Conservation (phyloP, 2,888 invertebrate genomes). For the Sinotaia quadrata region DNA sequence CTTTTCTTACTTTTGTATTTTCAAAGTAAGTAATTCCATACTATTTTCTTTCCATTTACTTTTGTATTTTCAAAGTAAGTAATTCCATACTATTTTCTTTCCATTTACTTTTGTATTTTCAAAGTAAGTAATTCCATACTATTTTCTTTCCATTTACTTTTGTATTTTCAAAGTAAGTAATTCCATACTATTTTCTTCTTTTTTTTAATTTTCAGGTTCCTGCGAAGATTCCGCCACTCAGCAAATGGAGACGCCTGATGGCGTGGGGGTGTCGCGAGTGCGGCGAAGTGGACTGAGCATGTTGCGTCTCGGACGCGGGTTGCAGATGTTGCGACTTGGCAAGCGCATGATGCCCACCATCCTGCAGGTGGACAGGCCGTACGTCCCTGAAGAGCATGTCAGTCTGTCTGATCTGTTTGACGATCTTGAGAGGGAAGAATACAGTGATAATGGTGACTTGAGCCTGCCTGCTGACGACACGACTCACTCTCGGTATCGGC, state of each 20-base stretch:
- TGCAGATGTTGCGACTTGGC: conserved; percentile 40
- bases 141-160: background rate
- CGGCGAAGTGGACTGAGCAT: conserved; percentile 33
- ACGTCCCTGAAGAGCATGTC: conserved; percentile 1
- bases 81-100: too few relatives aligned
- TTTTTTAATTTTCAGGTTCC: background rate
- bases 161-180: background rate
- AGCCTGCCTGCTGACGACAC: background rate
- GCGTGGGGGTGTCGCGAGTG: conserved; percentile 6
- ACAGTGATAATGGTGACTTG: conserved; percentile 3
- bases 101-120: background rate
- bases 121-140: too few relatives aligned
- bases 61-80: too few relatives aligned
- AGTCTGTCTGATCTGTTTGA: conserved; percentile 23
- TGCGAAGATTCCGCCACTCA: background rate
- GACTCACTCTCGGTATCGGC: conserved; percentile 1
- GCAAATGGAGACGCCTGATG: background rate
- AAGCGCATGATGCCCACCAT: conserved; percentile 27
- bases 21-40: too few relatives aligned
- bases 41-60: too few relatives aligned
- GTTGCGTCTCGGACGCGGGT: conserved; percentile 33
- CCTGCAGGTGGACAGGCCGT: background rate
- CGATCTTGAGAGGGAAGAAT: conserved; percentile 8
- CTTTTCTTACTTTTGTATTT: background rate
- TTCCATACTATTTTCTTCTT: background rate